phyloP scores from a whole-genome alignment of 2,113 vertebrate species.

The Loxodonta africana region DNA sequence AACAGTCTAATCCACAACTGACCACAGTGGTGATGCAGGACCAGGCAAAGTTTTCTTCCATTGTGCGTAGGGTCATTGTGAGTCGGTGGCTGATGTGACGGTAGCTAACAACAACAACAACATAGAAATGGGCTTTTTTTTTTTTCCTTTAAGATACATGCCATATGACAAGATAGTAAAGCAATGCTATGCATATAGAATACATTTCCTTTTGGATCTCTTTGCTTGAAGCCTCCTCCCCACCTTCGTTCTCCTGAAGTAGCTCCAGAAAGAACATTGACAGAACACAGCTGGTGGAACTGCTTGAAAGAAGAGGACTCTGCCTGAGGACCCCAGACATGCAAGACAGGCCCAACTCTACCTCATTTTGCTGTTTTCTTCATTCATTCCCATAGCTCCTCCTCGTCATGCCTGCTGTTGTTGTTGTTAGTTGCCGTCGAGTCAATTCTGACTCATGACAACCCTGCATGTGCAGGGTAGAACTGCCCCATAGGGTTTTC shows the following conservation, averaged over 20 bases:
- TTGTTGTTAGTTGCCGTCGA: too few relatives aligned
- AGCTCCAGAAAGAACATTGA: background rate
- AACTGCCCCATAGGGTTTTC: too few relatives aligned
- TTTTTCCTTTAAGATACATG: background rate
- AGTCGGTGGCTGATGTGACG: too few relatives aligned
- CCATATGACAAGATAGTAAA: background rate
- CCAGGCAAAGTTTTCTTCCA: too few relatives aligned
- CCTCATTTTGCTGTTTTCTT: background rate
- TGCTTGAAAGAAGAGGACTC: background rate
- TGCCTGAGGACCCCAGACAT: background rate
- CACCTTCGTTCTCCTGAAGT: background rate
- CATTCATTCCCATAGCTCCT: background rate
- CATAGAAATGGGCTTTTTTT: background rate
- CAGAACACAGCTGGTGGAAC: fast-evolving
- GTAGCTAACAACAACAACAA: background rate
- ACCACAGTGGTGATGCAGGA: background rate
- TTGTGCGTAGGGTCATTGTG: too few relatives aligned
- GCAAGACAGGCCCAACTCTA: fast-evolving
- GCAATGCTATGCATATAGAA: background rate
- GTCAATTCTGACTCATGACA: too few relatives aligned
- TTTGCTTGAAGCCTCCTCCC: background rate
- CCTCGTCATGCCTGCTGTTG: too few relatives aligned
- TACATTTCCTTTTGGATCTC: background rate
- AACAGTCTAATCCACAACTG: background rate
- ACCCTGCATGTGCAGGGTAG: too few relatives aligned